phyloP scores from a whole-genome alignment of 2,113 vertebrate genomes.

The Spermophilus dauricus region DNA sequence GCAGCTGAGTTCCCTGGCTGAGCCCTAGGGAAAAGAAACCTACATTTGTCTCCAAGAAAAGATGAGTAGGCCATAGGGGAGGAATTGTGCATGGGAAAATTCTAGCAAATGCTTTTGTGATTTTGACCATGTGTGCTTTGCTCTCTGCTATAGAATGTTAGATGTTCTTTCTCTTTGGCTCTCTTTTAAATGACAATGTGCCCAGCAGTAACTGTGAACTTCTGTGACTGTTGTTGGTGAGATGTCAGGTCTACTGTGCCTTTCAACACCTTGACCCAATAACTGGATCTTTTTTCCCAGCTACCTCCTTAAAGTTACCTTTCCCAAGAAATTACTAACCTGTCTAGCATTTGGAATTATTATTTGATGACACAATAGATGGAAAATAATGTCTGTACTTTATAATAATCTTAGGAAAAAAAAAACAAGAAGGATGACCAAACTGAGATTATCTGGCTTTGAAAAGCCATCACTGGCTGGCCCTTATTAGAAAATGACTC shows the following conservation, averaged over 20 bases:
- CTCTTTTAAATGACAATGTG: background rate
- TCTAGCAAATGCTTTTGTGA: background rate
- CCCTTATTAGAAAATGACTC: conserved; percentile 68
- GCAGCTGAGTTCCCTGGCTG: conserved; percentile 24
- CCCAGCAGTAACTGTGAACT: background rate
- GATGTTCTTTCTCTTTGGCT: background rate
- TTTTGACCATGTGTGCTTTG: background rate
- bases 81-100: conserved; percentile 13
- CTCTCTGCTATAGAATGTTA: background rate
- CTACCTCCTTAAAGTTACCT: background rate
- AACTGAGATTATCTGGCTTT: conserved; percentile 15
- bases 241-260: background rate
- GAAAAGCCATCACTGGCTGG: background rate
- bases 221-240: background rate
- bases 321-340: conserved; percentile 20
- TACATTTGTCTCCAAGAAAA: conserved; percentile 30
- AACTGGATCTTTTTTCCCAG: background rate
- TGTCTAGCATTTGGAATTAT: background rate
- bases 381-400: background rate
- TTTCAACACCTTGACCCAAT: background rate
- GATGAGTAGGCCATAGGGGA: background rate
- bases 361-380: background rate
- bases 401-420: background rate
- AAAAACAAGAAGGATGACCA: background rate
- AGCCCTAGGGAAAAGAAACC: conserved; percentile 41